Percentiles rank a stretch among this genome's conserved stretches.
phyloP scores from a whole-genome alignment of 2,113 vertebrate species.

The Triplophysa siluroides region DNA sequence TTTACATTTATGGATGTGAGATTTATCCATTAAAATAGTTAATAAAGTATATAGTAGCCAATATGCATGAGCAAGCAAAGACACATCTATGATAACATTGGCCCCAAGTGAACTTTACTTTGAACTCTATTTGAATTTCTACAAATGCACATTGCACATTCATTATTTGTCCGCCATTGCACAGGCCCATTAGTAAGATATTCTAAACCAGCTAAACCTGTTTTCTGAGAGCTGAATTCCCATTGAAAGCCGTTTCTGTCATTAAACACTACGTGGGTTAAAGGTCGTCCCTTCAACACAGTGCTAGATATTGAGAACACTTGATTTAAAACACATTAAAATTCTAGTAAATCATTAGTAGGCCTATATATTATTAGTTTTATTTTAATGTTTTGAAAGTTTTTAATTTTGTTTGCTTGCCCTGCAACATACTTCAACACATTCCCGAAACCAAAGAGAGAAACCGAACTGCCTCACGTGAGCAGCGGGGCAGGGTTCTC shows the following conservation, averaged over 20 bases:
- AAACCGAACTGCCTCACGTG: not conserved
- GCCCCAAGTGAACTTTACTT: no score
- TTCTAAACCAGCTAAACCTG: not conserved
- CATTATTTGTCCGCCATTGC: no score
- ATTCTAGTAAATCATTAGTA: no score
- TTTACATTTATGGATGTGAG: no score
- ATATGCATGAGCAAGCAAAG: no score
- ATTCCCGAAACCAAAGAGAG: conserved; percentile 3
- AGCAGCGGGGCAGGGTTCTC: not conserved
- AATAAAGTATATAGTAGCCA: no score
- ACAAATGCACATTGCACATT: no score
- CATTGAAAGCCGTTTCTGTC: not conserved
- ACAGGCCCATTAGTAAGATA: not conserved
- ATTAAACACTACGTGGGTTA: not conserved
- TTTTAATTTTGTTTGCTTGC: not conserved
- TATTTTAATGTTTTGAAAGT: not conserved
- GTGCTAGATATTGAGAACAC: not conserved
- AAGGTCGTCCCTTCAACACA: not conserved
- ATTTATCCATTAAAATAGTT: no score
- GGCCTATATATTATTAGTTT: no score
- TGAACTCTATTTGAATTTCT: no score
- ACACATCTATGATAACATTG: no score
- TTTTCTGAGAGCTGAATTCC: not conserved
- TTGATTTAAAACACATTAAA: not conserved
- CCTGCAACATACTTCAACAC: not conserved